Evolutionary conservation across 2,888 invertebrate genomes (phyloP).

Genomic region (Ptychoptera albimana): DNA sequence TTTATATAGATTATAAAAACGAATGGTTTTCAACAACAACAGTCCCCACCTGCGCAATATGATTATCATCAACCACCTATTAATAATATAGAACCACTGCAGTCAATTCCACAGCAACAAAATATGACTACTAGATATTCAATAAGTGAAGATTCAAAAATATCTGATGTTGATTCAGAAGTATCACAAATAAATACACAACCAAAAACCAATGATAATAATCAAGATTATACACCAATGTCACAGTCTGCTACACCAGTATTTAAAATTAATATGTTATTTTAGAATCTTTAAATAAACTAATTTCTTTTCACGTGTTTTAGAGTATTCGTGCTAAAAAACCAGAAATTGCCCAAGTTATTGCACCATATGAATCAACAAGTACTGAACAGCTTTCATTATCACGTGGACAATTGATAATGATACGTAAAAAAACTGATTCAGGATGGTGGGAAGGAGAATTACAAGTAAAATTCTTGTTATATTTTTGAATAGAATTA

Average conservation of each 20-base stretch:
- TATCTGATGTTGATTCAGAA: slow-evolving; percentile 30
- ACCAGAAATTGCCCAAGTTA: slow-evolving; percentile 85
- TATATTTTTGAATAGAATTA: too few relatives aligned
- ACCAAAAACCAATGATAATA: slow-evolving; percentile 22
- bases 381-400: slow-evolving; percentile 85
- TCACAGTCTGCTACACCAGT: slow-evolving; percentile 33
- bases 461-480: slow-evolving; percentile 52
- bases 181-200: slow-evolving; percentile 32
- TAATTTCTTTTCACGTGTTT: slow-evolving; percentile 9
- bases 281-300: background rate
- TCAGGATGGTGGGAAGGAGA: slow-evolving; percentile 99
- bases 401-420: slow-evolving; percentile 79
- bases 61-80: background rate
- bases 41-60: background rate
- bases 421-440: slow-evolving; percentile 91
- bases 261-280: slow-evolving; percentile 10
- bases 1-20: too few relatives aligned
- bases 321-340: slow-evolving; percentile 52
- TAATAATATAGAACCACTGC: background rate
- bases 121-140: background rate
- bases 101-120: background rate
- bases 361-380: slow-evolving; percentile 82
- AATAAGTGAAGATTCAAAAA: slow-evolving; percentile 22
- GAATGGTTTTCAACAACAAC: background rate
- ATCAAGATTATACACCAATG: slow-evolving; percentile 31